Conservation (phyloP, 2,113 vertebrate genomes). For the Thalassarche chlororhynchos region DNA sequence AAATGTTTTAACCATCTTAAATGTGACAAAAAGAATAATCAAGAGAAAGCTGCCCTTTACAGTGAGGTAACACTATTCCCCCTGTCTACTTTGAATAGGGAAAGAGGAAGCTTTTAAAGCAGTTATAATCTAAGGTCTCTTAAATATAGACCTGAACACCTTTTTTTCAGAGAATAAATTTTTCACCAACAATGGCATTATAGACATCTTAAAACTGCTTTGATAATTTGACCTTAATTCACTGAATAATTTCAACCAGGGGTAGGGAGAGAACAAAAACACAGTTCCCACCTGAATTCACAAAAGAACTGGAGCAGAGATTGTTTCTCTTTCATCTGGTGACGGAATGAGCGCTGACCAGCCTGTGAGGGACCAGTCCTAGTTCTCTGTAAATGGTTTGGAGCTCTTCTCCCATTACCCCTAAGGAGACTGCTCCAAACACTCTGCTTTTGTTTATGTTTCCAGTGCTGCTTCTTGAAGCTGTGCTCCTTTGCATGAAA, state of each 20-base stretch:
- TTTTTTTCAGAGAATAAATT: background rate
- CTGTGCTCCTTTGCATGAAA: background rate
- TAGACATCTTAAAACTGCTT: background rate
- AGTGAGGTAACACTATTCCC: background rate
- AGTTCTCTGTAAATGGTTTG: background rate
- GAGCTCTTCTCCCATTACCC: background rate
- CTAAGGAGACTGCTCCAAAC: background rate
- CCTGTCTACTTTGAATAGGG: background rate
- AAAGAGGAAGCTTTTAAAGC: background rate
- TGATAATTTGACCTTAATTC: constrained; percentile 7
- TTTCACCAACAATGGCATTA: background rate
- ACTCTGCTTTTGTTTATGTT: background rate
- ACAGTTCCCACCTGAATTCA: background rate
- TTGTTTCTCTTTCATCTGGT: background rate
- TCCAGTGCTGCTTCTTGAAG: background rate
- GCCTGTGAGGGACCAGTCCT: background rate
- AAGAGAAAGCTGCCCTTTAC: background rate
- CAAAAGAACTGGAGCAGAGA: background rate
- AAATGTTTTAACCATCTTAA: background rate
- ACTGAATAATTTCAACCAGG: background rate
- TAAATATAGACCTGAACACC: background rate
- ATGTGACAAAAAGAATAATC: background rate
- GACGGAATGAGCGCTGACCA: background rate
- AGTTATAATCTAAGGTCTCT: background rate
- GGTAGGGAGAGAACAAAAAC: background rate